Evolutionary conservation across 2,888 invertebrate species (phyloP).

Genomic region (Lagria hirta): DNA sequence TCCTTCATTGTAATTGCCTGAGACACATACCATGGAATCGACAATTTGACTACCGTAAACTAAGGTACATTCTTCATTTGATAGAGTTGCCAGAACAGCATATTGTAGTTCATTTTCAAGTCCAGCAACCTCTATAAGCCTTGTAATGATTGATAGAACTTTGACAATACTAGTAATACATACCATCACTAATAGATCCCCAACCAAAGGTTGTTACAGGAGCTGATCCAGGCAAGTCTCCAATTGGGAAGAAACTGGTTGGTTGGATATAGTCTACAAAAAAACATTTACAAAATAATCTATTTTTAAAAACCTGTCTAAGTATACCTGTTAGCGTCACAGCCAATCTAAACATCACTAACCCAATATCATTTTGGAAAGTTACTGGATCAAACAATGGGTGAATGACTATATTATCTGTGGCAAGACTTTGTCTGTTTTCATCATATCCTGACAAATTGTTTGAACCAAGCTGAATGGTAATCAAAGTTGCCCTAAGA

Average conservation of each 20-base stretch:
- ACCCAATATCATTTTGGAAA: slow-evolving; percentile 11
- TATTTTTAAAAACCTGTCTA: neutral
- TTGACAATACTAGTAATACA: neutral
- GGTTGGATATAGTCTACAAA: slow-evolving; percentile 13
- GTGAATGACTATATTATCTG: slow-evolving; percentile 12
- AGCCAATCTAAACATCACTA: slow-evolving; percentile 6
- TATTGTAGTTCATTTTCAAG: slow-evolving; percentile 6
- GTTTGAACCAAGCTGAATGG: slow-evolving; percentile 5
- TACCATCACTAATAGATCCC: slow-evolving; percentile 13
- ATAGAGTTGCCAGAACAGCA: slow-evolving; percentile 6
- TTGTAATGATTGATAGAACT: neutral
- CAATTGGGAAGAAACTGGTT: slow-evolving; percentile 5
- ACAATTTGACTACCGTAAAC: neutral
- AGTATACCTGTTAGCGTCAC: slow-evolving; percentile 1
- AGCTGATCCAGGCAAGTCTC: slow-evolving; percentile 6
- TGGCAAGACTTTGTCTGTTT: slow-evolving; percentile 9
- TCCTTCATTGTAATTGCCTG: slow-evolving; percentile 10
- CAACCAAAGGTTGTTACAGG: slow-evolving; percentile 12
- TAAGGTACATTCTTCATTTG: slow-evolving; percentile 8
- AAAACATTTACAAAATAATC: neutral
- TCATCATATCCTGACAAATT: slow-evolving; percentile 1
- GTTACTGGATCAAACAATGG: slow-evolving; percentile 8
- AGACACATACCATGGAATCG: slow-evolving; percentile 11
- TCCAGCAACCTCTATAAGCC: slow-evolving; percentile 4
- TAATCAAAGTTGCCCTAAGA: slow-evolving; percentile 5